phyloP scores from a whole-genome alignment of 2,888 invertebrate genomes.

The Chrysomela aeneicollis region DNA sequence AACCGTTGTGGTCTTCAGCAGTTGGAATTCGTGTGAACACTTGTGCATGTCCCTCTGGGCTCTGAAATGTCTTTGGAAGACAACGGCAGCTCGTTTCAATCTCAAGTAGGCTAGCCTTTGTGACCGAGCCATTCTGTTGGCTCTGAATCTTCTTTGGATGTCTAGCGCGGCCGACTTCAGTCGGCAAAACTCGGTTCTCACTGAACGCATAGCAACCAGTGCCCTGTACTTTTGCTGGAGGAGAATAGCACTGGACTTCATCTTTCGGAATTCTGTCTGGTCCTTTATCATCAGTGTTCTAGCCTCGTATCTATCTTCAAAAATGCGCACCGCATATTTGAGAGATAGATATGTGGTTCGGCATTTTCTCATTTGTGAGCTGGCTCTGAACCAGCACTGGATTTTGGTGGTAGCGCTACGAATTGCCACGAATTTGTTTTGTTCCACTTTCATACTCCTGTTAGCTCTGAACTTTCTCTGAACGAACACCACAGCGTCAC shows the following conservation, averaged over 20 bases:
- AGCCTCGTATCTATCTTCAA: constrained; percentile 29
- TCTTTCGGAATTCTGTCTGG: constrained; percentile 51
- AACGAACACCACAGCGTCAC: constrained; percentile 52
- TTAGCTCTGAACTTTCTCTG: constrained; percentile 64
- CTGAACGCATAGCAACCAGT: constrained; percentile 51
- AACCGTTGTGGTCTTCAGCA: constrained; percentile 50
- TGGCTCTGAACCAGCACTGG: constrained; percentile 48
- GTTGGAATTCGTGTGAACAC: constrained; percentile 37
- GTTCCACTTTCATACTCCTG: constrained; percentile 49
- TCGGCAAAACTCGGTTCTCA: constrained; percentile 54
- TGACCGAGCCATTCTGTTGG: constrained; percentile 57
- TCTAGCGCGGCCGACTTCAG: constrained; percentile 57
- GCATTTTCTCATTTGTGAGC: constrained; percentile 31
- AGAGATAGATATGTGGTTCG: constrained; percentile 34
- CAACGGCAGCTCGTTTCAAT: constrained; percentile 45
- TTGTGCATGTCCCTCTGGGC: constrained; percentile 53
- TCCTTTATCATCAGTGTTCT: constrained; percentile 52
- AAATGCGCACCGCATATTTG: constrained; percentile 27
- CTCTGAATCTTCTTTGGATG: constrained; percentile 58
- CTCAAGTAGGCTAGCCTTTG: constrained; percentile 30
- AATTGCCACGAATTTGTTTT: constrained; percentile 55
- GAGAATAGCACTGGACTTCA: constrained; percentile 51
- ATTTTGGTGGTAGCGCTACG: constrained; percentile 55
- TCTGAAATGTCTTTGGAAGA: constrained; percentile 63
- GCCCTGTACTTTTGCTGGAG: constrained; percentile 59